phyloP scores from a whole-genome alignment of 2,113 vertebrate species.

The Callorhinus ursinus region DNA sequence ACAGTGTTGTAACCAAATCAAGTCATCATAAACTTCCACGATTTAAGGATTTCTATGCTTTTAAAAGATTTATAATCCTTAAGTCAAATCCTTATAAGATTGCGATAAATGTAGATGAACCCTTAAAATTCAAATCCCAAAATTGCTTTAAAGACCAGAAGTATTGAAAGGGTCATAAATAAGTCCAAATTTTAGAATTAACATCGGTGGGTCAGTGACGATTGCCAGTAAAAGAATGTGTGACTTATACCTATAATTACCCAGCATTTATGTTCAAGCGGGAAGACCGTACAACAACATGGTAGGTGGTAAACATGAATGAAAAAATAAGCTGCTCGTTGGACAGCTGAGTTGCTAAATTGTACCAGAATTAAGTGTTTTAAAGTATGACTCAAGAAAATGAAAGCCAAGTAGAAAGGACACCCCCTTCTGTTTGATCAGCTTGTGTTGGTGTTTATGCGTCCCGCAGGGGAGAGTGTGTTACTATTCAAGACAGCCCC shows the following conservation, averaged over 20 bases:
- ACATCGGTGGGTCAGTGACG: constrained; percentile 28
- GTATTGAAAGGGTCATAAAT: neutral
- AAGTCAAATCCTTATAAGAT: neutral
- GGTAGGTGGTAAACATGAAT: constrained; percentile 41
- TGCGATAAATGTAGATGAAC: constrained; percentile 25
- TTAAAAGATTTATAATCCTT: constrained; percentile 19
- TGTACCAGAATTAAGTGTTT: neutral
- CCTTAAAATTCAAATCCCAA: constrained; percentile 23
- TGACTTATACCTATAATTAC: neutral
- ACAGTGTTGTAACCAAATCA: constrained; percentile 37
- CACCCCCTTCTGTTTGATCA: constrained; percentile 16
- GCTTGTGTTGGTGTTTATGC: constrained; percentile 65
- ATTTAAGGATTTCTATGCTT: constrained; percentile 47
- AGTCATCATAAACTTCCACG: constrained; percentile 10
- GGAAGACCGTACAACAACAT: neutral
- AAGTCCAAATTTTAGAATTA: neutral
- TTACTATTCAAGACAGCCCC: constrained; percentile 65
- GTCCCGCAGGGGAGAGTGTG: constrained; percentile 74
- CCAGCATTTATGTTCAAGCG: neutral
- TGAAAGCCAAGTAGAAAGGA: constrained; percentile 21
- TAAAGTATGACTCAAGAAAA: constrained; percentile 36
- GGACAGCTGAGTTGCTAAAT: constrained; percentile 26
- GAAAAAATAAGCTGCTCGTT: neutral
- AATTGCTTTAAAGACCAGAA: constrained; percentile 26
- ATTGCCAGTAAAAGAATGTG: neutral